Base-by-base conservation (phyloP, 2,888 invertebrate species). In the Chaetogeoica ovagalla region DNA sequence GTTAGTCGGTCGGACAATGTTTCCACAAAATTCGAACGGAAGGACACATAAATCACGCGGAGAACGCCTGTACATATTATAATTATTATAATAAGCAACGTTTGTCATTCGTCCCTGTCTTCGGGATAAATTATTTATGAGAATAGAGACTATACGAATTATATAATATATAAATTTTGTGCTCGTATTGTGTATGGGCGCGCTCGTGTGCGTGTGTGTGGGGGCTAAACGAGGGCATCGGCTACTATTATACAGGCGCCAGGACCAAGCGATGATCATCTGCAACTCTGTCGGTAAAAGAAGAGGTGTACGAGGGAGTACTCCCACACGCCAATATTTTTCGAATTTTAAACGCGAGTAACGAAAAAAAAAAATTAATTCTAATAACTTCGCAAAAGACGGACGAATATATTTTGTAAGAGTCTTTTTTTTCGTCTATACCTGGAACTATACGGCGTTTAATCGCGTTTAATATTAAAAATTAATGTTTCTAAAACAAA, bases 41-140 rank as follows among this genome's bases (percentile, higher is more conserved):
- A 74, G 73, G 63, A 74, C 55, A 63, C 73, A 74, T 74, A 74
- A 74, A 74, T 74, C 63, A 74, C 37, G 15, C n/a, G 9, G 55
- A 74, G 30, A 30, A 30, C 30, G 30, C 30, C 30, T 30, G 30
- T 30, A 74, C 17, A 30, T 23, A 63, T 37, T 37, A 39, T n/a
- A n/a, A 13, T 48, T 37, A 39, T n/a, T 37, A 13, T 48, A 48
- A 48, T n/a, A 52, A 17, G 48, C 30, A 30, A 23, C 37, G 52
- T 30, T 73, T 73, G 52, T 74, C 37, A 63, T 74, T n/a, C n/a
- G 37, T 55, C 30, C 63, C 55, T 55, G 55, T 74, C 37, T 55
- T 9, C 17, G 21, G 21, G 73, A 74, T 74, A 63, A 74, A 74
- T 63, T 74, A 74, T 74, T 74, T 74, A 74, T 65, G 73, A 74